Conservation (phyloP, 2,797 vertebrate genomes). For the Diplodus puntazzo region DNA sequence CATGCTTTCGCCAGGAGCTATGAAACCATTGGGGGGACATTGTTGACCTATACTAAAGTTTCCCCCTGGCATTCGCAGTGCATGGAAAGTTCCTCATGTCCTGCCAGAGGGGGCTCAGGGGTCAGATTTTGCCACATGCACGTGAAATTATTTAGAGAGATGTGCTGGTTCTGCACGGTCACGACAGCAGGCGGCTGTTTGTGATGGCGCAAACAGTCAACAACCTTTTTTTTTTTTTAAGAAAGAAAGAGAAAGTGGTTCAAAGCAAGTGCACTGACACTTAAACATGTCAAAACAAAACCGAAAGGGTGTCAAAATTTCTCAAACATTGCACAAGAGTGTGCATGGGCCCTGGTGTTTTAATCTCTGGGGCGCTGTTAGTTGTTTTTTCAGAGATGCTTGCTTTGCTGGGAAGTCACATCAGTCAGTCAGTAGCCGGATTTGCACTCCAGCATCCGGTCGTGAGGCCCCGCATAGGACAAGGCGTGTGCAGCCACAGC, state of each 20-base stretch:
- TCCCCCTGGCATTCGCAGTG: constrained; percentile 39
- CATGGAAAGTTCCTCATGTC: constrained; percentile 77
- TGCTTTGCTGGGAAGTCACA: constrained; percentile 39
- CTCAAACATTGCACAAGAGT: background rate
- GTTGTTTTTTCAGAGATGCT: constrained; percentile 49
- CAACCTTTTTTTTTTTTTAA: background rate
- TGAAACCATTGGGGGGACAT: constrained; percentile 54
- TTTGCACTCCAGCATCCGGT: constrained; percentile 78
- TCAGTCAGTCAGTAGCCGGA: constrained; percentile 71
- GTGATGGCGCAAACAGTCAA: constrained; percentile 4
- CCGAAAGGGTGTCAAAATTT: background rate
- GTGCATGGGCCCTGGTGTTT: background rate
- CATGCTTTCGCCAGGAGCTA: constrained; percentile 52
- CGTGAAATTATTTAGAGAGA: constrained; percentile 62
- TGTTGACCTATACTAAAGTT: constrained; percentile 70
- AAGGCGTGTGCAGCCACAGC: constrained; percentile 71
- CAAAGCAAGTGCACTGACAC: background rate
- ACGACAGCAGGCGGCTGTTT: constrained; percentile 42
- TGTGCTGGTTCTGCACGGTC: constrained; percentile 38
- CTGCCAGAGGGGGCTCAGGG: constrained; percentile 70
- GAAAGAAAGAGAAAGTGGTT: constrained; percentile 38
- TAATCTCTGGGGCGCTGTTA: constrained; percentile 41
- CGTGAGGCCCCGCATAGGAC: constrained; percentile 62
- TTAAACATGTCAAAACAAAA: constrained; percentile 31
- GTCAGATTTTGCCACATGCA: constrained; percentile 70